Evolutionary conservation across 2,113 vertebrate species (phyloP), one percentile per base, ranked within the genome.

Genomic region (Platysteira castanea): DNA sequence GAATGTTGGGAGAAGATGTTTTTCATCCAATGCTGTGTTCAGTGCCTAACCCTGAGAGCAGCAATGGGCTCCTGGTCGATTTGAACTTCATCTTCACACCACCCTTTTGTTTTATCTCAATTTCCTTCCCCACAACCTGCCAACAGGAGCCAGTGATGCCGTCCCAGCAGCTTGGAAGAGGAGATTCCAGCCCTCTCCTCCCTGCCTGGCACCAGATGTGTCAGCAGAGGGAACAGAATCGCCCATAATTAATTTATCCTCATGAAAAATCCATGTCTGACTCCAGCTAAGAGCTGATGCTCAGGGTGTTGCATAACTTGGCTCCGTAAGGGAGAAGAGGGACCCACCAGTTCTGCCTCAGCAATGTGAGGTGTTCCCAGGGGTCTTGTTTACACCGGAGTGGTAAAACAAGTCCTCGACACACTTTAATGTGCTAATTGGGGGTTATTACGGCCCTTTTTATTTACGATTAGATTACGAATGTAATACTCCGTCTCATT

Each of bases 351-450:
- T 7, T 88, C 80, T 67, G 84, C 39, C 91, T 91, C 84, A 73
- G 93, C 69, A 23, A 60, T 47, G 12, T 7, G 67, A 97, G 97
- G 96, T 98, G 95, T 88, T 93, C 28, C 81, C 49, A 89, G 89
- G 90, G 95, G 89, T 95, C 95, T 84, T 60, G 90, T 97, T 92
- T 90, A 94, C 93, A 95, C 93, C 46, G 28, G 92, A 90, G 95
- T 87, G 93, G 93, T 93, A 70, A 96, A 96, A 94, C 95, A 63
- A 96, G 95, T 95, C 95, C 96, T 89, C 52, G 20, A 87, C 59
- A 68, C 94, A 64, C 96, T 97, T 97, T 97, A 97, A 98, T 97
- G 97, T 88, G 98, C 94, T 98, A 98, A 98, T 98, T 98, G 97
- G 95, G 87, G 97, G 97, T 98, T 98, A 98, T 98, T 97, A 97